Conservation (phyloP, 2,113 vertebrate genomes). For the Corythornis vintsioides region DNA sequence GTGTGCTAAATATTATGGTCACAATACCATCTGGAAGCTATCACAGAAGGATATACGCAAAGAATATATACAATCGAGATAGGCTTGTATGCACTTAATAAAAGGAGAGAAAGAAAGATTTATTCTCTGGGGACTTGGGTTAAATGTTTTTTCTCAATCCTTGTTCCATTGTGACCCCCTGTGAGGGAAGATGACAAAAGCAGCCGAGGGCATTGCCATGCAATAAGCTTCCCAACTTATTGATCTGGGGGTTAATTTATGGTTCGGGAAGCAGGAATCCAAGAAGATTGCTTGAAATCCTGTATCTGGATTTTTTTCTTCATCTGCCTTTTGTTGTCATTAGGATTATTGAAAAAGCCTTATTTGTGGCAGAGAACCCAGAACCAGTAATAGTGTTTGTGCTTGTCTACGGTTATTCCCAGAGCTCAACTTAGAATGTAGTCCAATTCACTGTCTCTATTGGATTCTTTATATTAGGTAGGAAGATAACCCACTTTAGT, state of each 20-base stretch:
- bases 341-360: constrained; percentile 28
- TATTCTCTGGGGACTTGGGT: not conserved
- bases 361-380: not conserved
- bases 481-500: constrained; percentile 2
- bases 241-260: constrained; percentile 64
- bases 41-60: constrained; percentile 29
- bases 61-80: constrained; percentile 42
- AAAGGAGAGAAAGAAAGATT: constrained; percentile 14
- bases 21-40: constrained; percentile 52
- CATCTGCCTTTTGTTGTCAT: constrained; percentile 24
- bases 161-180: constrained; percentile 10
- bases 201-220: constrained; percentile 13
- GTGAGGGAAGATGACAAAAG: constrained; percentile 24
- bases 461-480: not conserved
- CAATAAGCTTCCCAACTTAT: constrained; percentile 29
- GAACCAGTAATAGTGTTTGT: constrained; percentile 3
- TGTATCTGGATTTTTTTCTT: constrained; percentile 33
- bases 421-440: not conserved
- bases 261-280: constrained; percentile 31
- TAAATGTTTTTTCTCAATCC: constrained; percentile 49
- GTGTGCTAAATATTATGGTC: constrained; percentile 51
- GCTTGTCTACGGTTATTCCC: not conserved
- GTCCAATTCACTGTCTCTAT: not conserved
- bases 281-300: constrained; percentile 34
- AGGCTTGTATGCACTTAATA: not conserved